A percentile compares a stretch with the other conserved stretches of the same genome.
These are phyloP conservation scores for Phymanthus crucifer DNA, from an alignment of 92 coral and sea anemone genomes.

Conservation along the genomic window DNA sequence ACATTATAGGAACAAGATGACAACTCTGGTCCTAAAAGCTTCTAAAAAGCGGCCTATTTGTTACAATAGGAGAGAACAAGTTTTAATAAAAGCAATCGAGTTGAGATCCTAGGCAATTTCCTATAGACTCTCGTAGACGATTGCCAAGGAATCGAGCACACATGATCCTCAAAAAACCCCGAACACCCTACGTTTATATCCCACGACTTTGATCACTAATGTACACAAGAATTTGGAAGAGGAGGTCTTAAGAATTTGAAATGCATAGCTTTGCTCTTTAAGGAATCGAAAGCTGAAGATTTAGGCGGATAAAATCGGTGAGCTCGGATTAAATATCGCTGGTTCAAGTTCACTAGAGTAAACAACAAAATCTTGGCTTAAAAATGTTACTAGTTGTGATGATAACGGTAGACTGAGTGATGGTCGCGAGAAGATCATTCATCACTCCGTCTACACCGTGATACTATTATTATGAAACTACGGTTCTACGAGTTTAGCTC, in stretches of 20 bases:
- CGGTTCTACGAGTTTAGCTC: neutral
- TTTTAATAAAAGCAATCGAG: neutral
- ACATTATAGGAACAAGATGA: constrained; percentile 3
- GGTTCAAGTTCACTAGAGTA: constrained; percentile 26
- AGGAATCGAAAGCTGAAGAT: constrained; percentile 28
- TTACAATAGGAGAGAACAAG: neutral
- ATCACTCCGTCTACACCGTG: neutral
- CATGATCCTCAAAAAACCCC: neutral
- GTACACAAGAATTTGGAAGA: neutral
- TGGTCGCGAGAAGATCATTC: neutral
- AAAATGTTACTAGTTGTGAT: constrained; percentile 5
- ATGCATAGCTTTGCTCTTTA: constrained; percentile 19
- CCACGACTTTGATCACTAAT: neutral
- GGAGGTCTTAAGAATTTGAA: constrained; percentile 4
- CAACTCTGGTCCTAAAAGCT: neutral
- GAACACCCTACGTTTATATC: neutral
- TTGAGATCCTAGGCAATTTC: neutral
- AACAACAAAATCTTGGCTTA: constrained; percentile 11
- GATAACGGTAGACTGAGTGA: neutral
- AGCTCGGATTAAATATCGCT: constrained; percentile 18
- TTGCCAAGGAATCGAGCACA: constrained; percentile 5
- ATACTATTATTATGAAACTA: neutral
- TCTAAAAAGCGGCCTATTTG: neutral
- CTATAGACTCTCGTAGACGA: neutral
- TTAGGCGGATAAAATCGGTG: neutral